Conservation (phyloP, 2,113 vertebrate genomes). For the Sialia sialis region DNA sequence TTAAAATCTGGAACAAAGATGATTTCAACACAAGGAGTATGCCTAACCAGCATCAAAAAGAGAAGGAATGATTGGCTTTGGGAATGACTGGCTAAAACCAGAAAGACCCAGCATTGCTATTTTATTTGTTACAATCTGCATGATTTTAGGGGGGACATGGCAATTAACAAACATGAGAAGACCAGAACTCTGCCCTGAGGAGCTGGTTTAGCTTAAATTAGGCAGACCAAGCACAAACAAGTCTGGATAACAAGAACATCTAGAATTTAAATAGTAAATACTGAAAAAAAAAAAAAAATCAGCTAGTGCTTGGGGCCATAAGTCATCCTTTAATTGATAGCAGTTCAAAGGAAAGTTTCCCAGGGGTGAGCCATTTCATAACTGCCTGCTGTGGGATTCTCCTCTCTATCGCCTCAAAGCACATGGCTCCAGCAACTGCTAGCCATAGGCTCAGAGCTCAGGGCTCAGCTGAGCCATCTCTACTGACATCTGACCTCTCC, state of each 20-base stretch:
- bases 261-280: conserved; percentile 43
- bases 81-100: background rate
- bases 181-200: conserved; percentile 31
- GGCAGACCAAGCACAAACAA: background rate
- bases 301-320: background rate
- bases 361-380: background rate
- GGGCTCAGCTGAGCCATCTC: background rate
- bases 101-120: background rate
- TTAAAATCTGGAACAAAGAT: background rate
- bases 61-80: background rate
- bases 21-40: background rate
- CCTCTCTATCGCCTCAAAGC: background rate
- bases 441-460: fast-evolving
- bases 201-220: conserved; percentile 23
- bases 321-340: conserved; percentile 29
- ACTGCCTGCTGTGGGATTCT: background rate
- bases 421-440: background rate
- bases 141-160: background rate
- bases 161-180: conserved; percentile 4
- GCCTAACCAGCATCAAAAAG: background rate
- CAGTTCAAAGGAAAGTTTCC: conserved; percentile 40
- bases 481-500: background rate
- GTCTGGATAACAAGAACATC: background rate
- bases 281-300: background rate
- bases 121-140: background rate